These are phyloP conservation scores for Garrulus glandarius DNA, from an alignment of 2,797 vertebrate genomes.

Conservation along the genomic window DNA sequence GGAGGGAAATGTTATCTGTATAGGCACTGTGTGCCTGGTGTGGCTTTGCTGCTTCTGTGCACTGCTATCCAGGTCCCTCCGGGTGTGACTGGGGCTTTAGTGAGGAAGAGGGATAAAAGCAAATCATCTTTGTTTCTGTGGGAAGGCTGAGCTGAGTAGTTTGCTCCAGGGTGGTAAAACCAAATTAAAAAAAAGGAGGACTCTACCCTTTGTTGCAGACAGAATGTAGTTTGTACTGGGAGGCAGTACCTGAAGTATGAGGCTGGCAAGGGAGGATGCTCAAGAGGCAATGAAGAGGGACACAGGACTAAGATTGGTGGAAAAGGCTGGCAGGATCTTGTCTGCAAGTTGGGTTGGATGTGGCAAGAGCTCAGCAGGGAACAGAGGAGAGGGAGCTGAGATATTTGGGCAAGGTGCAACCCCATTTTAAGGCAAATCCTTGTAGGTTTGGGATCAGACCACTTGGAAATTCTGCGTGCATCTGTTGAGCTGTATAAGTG, in stretches of 20 bases:
- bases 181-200: rapidly evolving
- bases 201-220: background rate
- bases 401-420: background rate
- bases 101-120: background rate
- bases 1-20: background rate
- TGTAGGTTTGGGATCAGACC: background rate
- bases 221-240: background rate
- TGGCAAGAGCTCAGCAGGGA: background rate
- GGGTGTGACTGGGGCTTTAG: background rate
- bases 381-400: background rate
- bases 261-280: background rate
- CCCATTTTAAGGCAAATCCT: background rate
- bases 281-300: too few species aligned
- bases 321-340: background rate
- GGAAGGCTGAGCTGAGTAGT: background rate
- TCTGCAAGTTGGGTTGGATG: background rate
- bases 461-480: background rate
- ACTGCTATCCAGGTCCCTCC: rapidly evolving
- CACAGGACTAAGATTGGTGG: background rate
- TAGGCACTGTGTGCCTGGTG: background rate
- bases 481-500: background rate
- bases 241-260: background rate
- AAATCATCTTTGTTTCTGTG: background rate
- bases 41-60: background rate
- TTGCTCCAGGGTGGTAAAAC: background rate